These are phyloP conservation scores for Ormyrus rosae DNA, from an alignment of 2,888 invertebrate species.

Conservation along the genomic window DNA sequence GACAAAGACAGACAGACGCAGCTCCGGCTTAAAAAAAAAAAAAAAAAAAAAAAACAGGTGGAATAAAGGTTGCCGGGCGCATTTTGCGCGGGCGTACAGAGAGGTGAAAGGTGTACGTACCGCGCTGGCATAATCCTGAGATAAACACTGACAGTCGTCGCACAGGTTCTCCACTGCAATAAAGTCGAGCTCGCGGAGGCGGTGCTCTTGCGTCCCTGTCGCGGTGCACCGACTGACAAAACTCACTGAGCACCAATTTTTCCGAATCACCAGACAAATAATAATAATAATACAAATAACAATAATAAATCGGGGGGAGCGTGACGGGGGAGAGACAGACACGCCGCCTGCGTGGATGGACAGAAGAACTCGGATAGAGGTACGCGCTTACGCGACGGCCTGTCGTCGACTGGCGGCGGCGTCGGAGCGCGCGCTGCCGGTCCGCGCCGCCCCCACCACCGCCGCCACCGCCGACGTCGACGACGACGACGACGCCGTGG, in stretches of 20 bases:
- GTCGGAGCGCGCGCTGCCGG: slow-evolving; percentile 37
- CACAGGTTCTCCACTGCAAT: background rate
- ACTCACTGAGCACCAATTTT: background rate
- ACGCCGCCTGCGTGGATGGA: background rate
- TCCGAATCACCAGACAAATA: too few relatives aligned
- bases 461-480: background rate
- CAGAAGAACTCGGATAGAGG: background rate
- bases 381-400: slow-evolving; percentile 69
- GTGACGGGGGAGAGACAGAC: background rate
- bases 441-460: slow-evolving; percentile 40
- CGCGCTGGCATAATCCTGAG: slow-evolving; percentile 24
- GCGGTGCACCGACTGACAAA: background rate
- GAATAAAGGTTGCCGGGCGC: too few relatives aligned
- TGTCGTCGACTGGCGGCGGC: slow-evolving; percentile 71
- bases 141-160: background rate
- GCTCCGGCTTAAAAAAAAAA: too few relatives aligned
- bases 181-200: slow-evolving; percentile 3
- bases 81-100: background rate
- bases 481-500: slow-evolving; percentile 11
- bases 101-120: slow-evolving; percentile 7
- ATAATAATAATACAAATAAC: too few relatives aligned
- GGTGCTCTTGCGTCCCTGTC: background rate
- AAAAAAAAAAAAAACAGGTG: too few relatives aligned
- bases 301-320: background rate
- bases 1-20: too few relatives aligned